These are phyloP conservation scores for Pogonomyrmex barbatus DNA, from an alignment of 1,140 invertebrate genomes.

Conservation along the genomic window DNA sequence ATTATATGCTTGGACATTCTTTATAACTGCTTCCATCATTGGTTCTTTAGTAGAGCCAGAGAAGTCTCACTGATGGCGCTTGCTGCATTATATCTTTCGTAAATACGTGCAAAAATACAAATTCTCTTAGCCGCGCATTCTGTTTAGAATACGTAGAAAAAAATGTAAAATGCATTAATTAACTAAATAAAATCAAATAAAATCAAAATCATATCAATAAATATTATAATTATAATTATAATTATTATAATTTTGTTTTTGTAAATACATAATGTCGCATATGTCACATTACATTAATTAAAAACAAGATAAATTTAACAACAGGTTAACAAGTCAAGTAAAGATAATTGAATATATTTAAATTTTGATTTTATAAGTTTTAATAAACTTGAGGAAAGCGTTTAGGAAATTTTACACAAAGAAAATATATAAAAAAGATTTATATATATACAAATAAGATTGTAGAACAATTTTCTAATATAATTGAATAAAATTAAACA, in stretches of 20 bases:
- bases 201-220: neutral
- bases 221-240: neutral
- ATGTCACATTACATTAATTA: neutral
- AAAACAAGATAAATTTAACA: neutral
- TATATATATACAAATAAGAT: slow-evolving; percentile 2
- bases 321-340: too few relatives aligned
- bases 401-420: neutral
- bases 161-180: neutral
- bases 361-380: neutral
- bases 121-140: neutral
- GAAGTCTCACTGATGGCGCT: neutral
- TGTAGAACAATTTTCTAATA: neutral
- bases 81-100: neutral
- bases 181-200: neutral
- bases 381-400: neutral
- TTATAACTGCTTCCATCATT: slow-evolving; percentile 38
- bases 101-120: neutral
- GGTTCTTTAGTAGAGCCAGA: slow-evolving; percentile 35
- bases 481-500: neutral
- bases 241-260: slow-evolving; percentile 4
- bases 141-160: neutral
- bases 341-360: neutral
- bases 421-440: neutral
- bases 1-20: slow-evolving; percentile 29
- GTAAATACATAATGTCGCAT: neutral